Evolutionary conservation across 2,888 invertebrate species (phyloP), one percentile per base, ranked within the genome.

Genomic region (Heliconius ethilla): DNA sequence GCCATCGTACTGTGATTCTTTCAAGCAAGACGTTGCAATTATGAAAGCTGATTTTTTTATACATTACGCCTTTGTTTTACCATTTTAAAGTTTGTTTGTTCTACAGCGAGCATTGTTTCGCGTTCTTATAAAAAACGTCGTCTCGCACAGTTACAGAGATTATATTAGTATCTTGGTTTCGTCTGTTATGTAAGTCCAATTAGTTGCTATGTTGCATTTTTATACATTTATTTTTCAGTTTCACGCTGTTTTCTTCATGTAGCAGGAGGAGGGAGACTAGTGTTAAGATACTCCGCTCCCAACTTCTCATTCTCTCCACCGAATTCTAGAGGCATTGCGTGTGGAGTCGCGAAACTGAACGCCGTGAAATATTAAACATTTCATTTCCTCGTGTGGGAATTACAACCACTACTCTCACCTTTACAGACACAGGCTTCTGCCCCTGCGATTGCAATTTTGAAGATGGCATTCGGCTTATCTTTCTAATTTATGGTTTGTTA

Each of bases 21-120:
- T 72, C n/a, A 27, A 72, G 72, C 55, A 59, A 72, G 72, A 59
- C 72, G 33, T 13, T 59, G 33, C 33, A 72, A 55, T 72, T 72
- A 51, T 70, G 59, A 75, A 69, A 70, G 33, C 66, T 66, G 65
- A 66, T 65, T 75, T 67, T 59, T 72, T 72, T 33, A 59, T 72
- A 72, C 72, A 72, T 72, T 72, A 72, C 59, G 59, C 9, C 72
- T 72, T 72, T 59, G 55, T 72, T 59, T 72, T 72, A 0, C 3
- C 72, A 33, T 72, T 72, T 72, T 29, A 72, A 29, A 72, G 55
- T 59, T 33, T n/a, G 33, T 59, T 72, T 72, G n/a, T 72, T 59
- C 7, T 59, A 15, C 0, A 72, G 59, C 72, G n/a, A 7, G 72
- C 72, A 59, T 72, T 72, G 72, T 72, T 72, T 59, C 59, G 15